Conservation (phyloP, 2,797 vertebrate species). For the Notolabrus celidotus region DNA sequence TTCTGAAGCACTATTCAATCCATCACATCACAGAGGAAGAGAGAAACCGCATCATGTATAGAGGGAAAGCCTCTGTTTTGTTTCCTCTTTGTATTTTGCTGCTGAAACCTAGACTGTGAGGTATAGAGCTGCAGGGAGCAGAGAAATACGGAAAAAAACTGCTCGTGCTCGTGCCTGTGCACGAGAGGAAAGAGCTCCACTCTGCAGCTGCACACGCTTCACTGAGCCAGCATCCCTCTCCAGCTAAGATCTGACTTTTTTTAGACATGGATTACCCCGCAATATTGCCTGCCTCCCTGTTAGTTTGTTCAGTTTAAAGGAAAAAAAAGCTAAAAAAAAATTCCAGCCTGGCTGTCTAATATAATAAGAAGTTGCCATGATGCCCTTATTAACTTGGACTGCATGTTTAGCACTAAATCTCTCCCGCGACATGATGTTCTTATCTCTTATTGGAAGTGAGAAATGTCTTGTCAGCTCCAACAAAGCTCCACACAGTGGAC, state of each 20-base stretch:
- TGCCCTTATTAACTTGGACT: not conserved
- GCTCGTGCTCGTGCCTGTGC: constrained; percentile 51
- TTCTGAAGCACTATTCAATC: constrained; percentile 25
- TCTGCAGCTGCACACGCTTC: constrained; percentile 74
- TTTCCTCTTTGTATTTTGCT: constrained; percentile 53
- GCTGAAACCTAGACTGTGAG: constrained; percentile 53
- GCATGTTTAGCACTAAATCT: not conserved
- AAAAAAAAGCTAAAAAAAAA: not conserved
- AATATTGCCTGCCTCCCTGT: constrained; percentile 42
- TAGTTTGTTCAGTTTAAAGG: constrained; percentile 30
- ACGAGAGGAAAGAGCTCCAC: constrained; percentile 60
- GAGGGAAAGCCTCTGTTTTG: constrained; percentile 38
- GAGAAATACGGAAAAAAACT: constrained; percentile 43
- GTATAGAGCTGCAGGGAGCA: constrained; percentile 54
- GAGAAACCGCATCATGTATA: constrained; percentile 18
- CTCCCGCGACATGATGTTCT: constrained; percentile 21
- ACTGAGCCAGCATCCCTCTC: constrained; percentile 72
- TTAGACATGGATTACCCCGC: constrained; percentile 60
- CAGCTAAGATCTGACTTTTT: constrained; percentile 62
- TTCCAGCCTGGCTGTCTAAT: constrained; percentile 10
- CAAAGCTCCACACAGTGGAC: not conserved
- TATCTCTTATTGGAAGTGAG: constrained; percentile 10
- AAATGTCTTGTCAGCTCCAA: constrained; percentile 15
- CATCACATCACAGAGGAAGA: not conserved
- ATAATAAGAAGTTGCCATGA: constrained; percentile 3